Evolutionary conservation across 2,888 invertebrate species (phyloP).

Genomic region (Steinernema hermaphroditum): DNA sequence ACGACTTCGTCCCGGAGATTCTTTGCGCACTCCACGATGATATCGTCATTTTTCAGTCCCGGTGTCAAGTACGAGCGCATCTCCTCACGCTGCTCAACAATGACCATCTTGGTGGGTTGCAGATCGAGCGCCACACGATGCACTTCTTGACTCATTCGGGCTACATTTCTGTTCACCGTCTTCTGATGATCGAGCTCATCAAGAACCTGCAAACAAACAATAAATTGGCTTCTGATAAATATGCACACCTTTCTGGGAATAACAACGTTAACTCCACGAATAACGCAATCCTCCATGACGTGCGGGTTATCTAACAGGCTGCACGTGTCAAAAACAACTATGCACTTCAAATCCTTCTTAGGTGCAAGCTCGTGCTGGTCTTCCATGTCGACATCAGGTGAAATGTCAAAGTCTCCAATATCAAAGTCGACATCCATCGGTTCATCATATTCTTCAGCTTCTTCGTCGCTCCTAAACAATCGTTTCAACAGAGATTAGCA

Average conservation of each 20-base stretch:
- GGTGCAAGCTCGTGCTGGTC: neutral
- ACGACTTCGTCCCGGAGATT: neutral
- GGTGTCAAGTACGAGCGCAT: neutral
- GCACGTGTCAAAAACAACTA: constrained; percentile 6
- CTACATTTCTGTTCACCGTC: neutral
- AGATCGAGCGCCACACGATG: neutral
- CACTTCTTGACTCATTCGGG: neutral
- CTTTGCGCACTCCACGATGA: neutral
- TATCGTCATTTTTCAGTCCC: neutral
- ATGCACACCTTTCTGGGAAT: neutral
- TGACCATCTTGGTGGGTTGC: neutral
- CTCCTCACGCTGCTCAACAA: neutral
- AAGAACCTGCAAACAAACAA: neutral
- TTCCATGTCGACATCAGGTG: neutral
- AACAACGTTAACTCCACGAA: neutral
- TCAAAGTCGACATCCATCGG: neutral
- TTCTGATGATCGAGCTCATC: constrained; percentile 9
- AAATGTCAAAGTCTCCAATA: neutral
- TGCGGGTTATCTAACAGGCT: neutral
- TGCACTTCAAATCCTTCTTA: neutral
- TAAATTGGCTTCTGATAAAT: too few species aligned
- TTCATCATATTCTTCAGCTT: neutral
- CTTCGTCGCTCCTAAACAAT: neutral
- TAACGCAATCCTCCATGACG: neutral
- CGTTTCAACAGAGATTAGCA: too few species aligned